These are phyloP conservation scores for Sebastes umbrosus DNA, from an alignment of 2,797 vertebrate species.

Conservation along the genomic window DNA sequence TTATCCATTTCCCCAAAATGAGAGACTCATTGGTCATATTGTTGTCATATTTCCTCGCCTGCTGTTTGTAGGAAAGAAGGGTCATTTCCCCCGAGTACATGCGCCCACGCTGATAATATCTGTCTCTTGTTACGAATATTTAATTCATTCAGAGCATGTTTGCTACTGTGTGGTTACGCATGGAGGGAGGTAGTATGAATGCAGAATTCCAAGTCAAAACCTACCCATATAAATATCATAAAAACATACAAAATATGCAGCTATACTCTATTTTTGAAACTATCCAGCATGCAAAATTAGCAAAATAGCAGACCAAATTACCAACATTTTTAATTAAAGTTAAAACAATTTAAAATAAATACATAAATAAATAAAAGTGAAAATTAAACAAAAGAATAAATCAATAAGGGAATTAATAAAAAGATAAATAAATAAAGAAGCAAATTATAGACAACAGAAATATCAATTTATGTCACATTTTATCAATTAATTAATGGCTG, in stretches of 20 bases:
- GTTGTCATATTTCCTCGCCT: constrained; percentile 15
- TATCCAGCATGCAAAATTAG: not conserved
- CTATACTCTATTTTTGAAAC: not conserved
- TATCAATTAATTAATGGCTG: too few relatives aligned
- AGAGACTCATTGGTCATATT: not conserved
- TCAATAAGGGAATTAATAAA: too few relatives aligned
- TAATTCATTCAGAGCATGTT: not conserved
- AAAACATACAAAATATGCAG: not conserved
- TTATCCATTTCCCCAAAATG: not conserved
- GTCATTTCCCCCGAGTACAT: not conserved
- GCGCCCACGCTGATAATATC: not conserved
- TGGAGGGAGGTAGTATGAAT: not conserved
- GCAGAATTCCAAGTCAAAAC: not conserved
- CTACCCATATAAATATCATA: not conserved
- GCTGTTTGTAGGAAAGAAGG: not conserved
- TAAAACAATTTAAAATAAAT: too few relatives aligned
- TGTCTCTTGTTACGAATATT: not conserved
- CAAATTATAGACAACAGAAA: too few relatives aligned
- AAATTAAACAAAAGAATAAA: too few relatives aligned
- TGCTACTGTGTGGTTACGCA: not conserved
- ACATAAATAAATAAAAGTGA: too few relatives aligned
- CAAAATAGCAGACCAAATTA: not conserved
- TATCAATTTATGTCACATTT: too few relatives aligned
- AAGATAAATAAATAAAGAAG: too few relatives aligned
- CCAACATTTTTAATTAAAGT: not conserved